A percentile compares a stretch with the other conserved stretches of the same genome.
Evolutionary conservation across 23 tunicate species (phyloP).

Genomic region (Oikopleura dioica): DNA sequence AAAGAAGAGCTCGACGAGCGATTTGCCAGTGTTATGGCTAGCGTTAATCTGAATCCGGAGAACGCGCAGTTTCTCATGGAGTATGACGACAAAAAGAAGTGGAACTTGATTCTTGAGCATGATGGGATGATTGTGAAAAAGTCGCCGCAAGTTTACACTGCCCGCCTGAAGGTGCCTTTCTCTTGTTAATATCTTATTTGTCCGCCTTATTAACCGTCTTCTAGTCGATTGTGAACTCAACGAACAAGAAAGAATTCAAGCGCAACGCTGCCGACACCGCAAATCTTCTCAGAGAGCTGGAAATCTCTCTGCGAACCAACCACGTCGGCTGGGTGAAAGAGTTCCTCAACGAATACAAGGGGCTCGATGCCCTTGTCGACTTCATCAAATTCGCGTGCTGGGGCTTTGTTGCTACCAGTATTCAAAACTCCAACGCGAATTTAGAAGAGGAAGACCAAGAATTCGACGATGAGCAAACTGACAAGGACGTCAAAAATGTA

Average conservation of each 20-base stretch:
- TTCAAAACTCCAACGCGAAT: too few species aligned
- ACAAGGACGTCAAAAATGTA: not conserved
- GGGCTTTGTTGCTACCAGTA: constrained; percentile 22
- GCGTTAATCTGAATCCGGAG: constrained; percentile 79
- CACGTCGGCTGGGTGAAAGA: constrained; percentile 99
- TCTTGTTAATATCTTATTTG: not conserved
- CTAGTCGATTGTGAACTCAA: not conserved
- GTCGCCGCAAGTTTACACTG: not conserved
- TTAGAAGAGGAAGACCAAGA: too few species aligned
- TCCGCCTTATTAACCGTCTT: too few species aligned
- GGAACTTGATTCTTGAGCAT: constrained; percentile 93
- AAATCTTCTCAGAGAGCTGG: constrained; percentile 48
- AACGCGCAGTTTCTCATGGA: constrained; percentile 40
- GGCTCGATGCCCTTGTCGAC: constrained; percentile 79
- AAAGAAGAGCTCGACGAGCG: constrained; percentile 43
- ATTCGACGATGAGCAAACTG: not conserved
- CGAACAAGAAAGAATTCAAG: constrained; percentile 39
- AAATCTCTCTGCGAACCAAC: constrained; percentile 83
- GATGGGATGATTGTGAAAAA: constrained; percentile 19
- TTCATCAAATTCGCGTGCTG: constrained; percentile 82
- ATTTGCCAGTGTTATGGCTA: constrained; percentile 65
- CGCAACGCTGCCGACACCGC: constrained; percentile 45
- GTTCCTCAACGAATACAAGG: constrained; percentile 63
- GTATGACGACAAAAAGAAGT: constrained; percentile 73
- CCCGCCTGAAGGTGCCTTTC: not conserved